phyloP scores from a whole-genome alignment of 2,888 invertebrate species.

The Halocaridina rubra region DNA sequence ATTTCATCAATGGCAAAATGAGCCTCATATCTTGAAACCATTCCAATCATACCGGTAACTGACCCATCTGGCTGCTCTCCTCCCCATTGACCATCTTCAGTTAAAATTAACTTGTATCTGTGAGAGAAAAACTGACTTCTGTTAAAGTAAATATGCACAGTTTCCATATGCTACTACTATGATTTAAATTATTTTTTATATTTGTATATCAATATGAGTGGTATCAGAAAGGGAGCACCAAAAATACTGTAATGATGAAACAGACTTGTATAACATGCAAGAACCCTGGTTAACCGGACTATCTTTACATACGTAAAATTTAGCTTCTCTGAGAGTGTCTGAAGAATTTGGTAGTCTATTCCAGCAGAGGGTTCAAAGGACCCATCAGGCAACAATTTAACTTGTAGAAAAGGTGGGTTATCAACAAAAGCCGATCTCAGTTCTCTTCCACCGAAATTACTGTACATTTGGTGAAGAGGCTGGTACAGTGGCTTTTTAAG shows the following conservation, averaged over 20 bases:
- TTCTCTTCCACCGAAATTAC: background rate
- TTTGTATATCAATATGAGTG: too few relatives aligned
- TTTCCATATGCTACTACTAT: background rate
- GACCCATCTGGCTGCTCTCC: slow-evolving; percentile 25
- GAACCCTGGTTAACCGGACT: too few relatives aligned
- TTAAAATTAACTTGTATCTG: background rate
- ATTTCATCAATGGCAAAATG: slow-evolving; percentile 42
- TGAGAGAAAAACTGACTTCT: background rate
- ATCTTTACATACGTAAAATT: background rate
- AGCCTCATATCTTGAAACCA: slow-evolving; percentile 21
- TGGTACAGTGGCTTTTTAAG: background rate
- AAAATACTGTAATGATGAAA: too few relatives aligned
- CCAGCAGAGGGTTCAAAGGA: background rate
- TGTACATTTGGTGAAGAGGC: background rate
- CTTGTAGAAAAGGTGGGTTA: background rate
- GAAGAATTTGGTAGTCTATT: background rate
- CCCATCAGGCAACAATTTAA: background rate
- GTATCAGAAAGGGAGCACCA: too few relatives aligned
- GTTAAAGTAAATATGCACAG: background rate
- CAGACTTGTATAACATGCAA: too few relatives aligned
- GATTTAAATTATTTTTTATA: too few relatives aligned
- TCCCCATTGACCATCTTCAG: slow-evolving; percentile 43
- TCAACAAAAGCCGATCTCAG: background rate
- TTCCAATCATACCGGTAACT: slow-evolving; percentile 42
- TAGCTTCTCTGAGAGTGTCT: background rate